phyloP scores from a whole-genome alignment of 2,888 invertebrate genomes.

The Scaeva pyrastri region DNA sequence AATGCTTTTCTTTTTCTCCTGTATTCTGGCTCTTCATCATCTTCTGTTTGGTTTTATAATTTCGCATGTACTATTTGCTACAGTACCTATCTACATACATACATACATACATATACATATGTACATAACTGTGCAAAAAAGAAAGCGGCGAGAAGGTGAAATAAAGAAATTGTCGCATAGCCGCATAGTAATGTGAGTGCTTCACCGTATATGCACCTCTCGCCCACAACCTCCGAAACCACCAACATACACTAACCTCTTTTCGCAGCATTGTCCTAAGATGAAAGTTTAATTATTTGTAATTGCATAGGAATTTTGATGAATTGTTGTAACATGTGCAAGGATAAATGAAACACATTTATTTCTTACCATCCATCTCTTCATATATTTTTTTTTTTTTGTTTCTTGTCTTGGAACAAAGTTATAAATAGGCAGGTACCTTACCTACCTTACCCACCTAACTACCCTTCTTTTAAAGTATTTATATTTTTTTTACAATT shows the following conservation, averaged over 20 bases:
- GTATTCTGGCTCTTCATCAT: constrained; percentile 70
- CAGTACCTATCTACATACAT: no score
- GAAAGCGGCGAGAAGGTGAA: constrained; percentile 27
- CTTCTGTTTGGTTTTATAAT: constrained; percentile 76
- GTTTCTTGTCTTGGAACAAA: neutral
- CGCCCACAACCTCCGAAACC: constrained; percentile 22
- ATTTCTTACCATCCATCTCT: constrained; percentile 23
- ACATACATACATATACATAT: no score
- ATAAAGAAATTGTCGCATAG: constrained; percentile 70
- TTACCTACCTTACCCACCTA: neutral
- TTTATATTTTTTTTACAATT: constrained; percentile 27
- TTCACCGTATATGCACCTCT: constrained; percentile 1
- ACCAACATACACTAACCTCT: constrained; percentile 9
- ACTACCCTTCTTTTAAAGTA: constrained; percentile 5
- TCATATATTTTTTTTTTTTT: neutral
- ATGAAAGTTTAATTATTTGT: constrained; percentile 76
- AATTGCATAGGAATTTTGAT: constrained; percentile 76
- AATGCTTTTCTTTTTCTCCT: constrained; percentile 70
- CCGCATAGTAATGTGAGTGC: constrained; percentile 70
- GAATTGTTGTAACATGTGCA: constrained; percentile 75
- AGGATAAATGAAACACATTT: constrained; percentile 70
- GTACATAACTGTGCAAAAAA: constrained; percentile 38
- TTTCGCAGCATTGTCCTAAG: constrained; percentile 64
- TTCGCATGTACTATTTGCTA: constrained; percentile 70
- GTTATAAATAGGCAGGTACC: neutral